Base-by-base conservation (phyloP, 2,113 vertebrate species). In the Polypterus senegalus region DNA sequence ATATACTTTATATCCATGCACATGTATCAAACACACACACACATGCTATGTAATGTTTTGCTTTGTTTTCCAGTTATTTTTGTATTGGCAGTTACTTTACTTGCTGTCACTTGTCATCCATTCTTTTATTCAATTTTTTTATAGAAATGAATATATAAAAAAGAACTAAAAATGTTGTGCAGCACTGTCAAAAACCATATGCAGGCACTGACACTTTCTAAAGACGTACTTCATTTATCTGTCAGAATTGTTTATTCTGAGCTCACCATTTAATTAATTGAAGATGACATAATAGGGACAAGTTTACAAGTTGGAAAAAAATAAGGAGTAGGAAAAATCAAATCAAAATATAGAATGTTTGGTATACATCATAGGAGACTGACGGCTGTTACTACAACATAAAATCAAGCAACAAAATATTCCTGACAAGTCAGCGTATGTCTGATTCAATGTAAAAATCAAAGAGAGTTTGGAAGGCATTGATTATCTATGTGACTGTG, bases 221-320 rank as follows among this genome's bases (percentile, higher is more conserved):
- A 62, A 11, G 5, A 59, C 51, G 57, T 71, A 67, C 57, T 46
- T 67, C 64, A 68, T 72, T 57, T 60, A 43, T 62, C 64, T 58
- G 48, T 73, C 69, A 65, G 55, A 27, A 61, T 46, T 61, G 49
- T 63, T 66, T 65, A 60, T 63, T 63, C 64, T 52, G 59, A 56
- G 60, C 8, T 9, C 63, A 65, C 60, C 67, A 46, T 66, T 71
- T 69, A n/a, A 59, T 54, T 71, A 77, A 77, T 74, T 70, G 57
- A 68, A 62, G 48, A 45, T 70, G 71, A 61, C 67, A 10, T 67
- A 74, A 77, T 65, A 58, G 64, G 67, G 71, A 63, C 69, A 69
- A 58, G 56, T 65, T 70, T 57, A 46, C 27, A 55, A 63, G 62
- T 72, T 44, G 46, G 49, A 9, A 63, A 66, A 66, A 48, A 47